Base-by-base conservation (phyloP, 2,888 invertebrate genomes). In the Ditylenchus weischeri region DNA sequence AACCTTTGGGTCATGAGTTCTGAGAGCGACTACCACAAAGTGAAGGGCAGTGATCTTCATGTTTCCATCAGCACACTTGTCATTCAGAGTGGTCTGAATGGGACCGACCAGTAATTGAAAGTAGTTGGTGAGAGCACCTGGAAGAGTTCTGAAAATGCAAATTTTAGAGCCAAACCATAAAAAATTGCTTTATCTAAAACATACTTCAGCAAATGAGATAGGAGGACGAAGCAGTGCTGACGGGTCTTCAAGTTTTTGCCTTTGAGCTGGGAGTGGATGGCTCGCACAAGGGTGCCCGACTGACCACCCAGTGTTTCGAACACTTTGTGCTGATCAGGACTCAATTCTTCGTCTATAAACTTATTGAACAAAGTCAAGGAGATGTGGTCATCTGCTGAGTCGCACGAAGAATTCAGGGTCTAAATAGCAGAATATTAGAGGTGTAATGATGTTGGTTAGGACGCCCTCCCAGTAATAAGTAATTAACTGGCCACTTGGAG, bases 41-140 rank as follows among this genome's bases (percentile, higher is more conserved):
- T 91, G 89, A 57, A 99, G 86, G 0, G 95, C 92, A 83, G 95
- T 95, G 78, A 98, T 96, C 79, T 85, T 85, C 91, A 96, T 95
- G 77, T 94, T 95, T 62, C 93, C 93, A 49, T 76, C 71, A 11
- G 69, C 57, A 10, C 58, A 13, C 62, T 74, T 72, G 18, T 79
- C 79, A 18, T 64, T 69, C 23, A 79, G 63, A n/a, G 75, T 64
- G 78, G 90, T 92, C 72, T 90, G 89, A 78, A 94, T 90, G 13
- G 93, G 93, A 0, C 92, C 90, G 73, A 95, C 89, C 70, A 95
- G 87, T 23, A 89, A 88, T 0, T 90, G 89, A 71, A 93, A 89
- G 84, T 92, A 91, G 76, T 89, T 88, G 11, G 90, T 89, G 69
- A 95, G 87, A 59, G 92, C 91, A 68, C 91, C 61, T 21, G 77